Evolutionary conservation across 2,888 invertebrate genomes (phyloP).

Genomic region (Aethes cnicana): DNA sequence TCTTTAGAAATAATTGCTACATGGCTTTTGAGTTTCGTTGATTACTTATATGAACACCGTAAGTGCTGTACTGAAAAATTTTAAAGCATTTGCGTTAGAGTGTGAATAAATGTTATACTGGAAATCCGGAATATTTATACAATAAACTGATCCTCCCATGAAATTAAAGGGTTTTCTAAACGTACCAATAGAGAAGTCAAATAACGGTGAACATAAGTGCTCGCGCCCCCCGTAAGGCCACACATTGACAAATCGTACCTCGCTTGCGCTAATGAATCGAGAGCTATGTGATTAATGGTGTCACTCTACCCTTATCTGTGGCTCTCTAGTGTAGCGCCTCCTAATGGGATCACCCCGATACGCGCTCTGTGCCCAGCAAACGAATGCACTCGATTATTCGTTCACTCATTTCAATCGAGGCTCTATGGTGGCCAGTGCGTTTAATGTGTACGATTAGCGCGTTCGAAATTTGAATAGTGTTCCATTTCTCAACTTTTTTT

Average conservation of each 20-base stretch:
- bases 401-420: slow-evolving; percentile 18
- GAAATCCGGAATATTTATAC: no score
- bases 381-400: slow-evolving; percentile 27
- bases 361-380: slow-evolving; percentile 21
- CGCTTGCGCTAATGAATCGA: slow-evolving; percentile 35
- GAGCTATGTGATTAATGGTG: slow-evolving; percentile 34
- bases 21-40: no score
- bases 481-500: slow-evolving; percentile 25
- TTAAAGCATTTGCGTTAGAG: no score
- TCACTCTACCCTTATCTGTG: slow-evolving; percentile 33
- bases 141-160: no score
- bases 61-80: neutral
- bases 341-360: slow-evolving; percentile 35
- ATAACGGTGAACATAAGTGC: neutral
- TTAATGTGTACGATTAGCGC: slow-evolving; percentile 22
- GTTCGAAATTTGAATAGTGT: slow-evolving; percentile 18
- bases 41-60: no score
- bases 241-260: slow-evolving; percentile 35
- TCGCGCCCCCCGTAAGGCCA: slow-evolving; percentile 26
- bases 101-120: no score
- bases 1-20: no score
- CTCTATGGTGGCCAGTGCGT: slow-evolving; percentile 17
- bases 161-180: no score
- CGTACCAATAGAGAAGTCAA: neutral
- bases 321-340: slow-evolving; percentile 33